A percentile compares a stretch with the other conserved stretches of the same genome.
Conservation (phyloP, 2,797 vertebrate species). For the Prunella strophiata region DNA sequence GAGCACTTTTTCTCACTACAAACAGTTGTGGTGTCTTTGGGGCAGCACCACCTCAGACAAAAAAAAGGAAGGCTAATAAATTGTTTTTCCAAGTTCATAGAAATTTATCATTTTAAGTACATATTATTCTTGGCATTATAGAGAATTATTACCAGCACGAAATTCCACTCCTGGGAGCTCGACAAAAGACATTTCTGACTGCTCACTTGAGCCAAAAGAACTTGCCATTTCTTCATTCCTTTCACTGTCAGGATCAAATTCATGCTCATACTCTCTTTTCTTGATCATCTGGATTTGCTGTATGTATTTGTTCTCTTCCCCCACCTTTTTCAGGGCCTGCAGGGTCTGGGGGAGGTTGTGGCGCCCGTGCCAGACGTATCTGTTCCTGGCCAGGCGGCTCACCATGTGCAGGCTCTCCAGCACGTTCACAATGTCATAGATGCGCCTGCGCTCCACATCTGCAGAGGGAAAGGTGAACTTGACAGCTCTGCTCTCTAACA, state of each 20-base stretch:
- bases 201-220: slow-evolving; percentile 63
- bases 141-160: slow-evolving; percentile 83
- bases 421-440: slow-evolving; percentile 97
- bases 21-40: not conserved
- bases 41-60: not conserved
- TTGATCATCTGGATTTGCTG: slow-evolving; percentile 91
- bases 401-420: slow-evolving; percentile 98
- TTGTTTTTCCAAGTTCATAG: not conserved
- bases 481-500: not conserved
- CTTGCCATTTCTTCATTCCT: slow-evolving; percentile 77
- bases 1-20: not conserved
- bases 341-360: slow-evolving; percentile 88
- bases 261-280: slow-evolving; percentile 80
- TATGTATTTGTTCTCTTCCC: slow-evolving; percentile 85
- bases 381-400: slow-evolving; percentile 95
- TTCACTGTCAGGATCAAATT: slow-evolving; percentile 78
- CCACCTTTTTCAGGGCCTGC: slow-evolving; percentile 83
- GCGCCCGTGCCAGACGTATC: slow-evolving; percentile 91
- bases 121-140: not conserved
- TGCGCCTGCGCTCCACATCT: slow-evolving; percentile 93
- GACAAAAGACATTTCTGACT: slow-evolving; percentile 86
- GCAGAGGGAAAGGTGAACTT: not conserved
- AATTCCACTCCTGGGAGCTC: slow-evolving; percentile 92
- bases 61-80: not conserved
- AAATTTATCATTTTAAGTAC: not conserved